Evolutionary conservation across 2,888 invertebrate genomes (phyloP), one percentile per base, ranked within the genome.

Genomic region (Drosophila engyochracea): DNA sequence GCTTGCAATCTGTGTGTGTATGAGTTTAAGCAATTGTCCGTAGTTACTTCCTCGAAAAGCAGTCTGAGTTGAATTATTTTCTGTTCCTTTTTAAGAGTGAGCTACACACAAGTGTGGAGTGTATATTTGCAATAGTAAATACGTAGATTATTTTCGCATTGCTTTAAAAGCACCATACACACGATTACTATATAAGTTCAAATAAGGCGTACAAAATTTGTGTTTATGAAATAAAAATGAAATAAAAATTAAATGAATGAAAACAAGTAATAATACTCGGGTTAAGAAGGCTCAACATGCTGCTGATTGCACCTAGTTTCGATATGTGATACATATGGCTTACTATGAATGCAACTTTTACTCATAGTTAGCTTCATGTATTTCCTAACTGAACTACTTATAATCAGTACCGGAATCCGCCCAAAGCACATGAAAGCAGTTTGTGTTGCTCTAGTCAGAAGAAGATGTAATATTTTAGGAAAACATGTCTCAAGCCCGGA

Each of bases 61-160:
- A 16, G 25, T 16, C 9, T 6, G 35, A 16, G 28, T 7, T 33
- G 65, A 62, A 71, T 55, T 61, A 66, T 41, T 81, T 81, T 66
- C 76, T 47, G 76, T 57, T 70, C 61, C 57, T 49, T 66, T 70
- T 76, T 74, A 82, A 58, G 79, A 28, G 49, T 9, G 16, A 28
- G 49, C 16, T 28, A 4, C 47, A 7, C 5, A 47, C 3, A n/a
- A 4, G n/a, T 10, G 41, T 41, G 47, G 39, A n/a, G 41, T 41
- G 4, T 12, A 1, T 28, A 1, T 12, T 52, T 3, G 2, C 9
- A 14, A 25, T 16, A 25, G 9, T 16, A 30, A 69, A 39, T 57
- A 41, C 19, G 4, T 22, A 3, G 19, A 33, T 31, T 41, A 39
- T 25, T 52, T 61, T n/a, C 4, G 4, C 47, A 67, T 14, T 68